Percentiles rank a stretch among this genome's conserved stretches.
phyloP scores from a whole-genome alignment of 2,113 vertebrate species.

The Halichoerus grypus region DNA sequence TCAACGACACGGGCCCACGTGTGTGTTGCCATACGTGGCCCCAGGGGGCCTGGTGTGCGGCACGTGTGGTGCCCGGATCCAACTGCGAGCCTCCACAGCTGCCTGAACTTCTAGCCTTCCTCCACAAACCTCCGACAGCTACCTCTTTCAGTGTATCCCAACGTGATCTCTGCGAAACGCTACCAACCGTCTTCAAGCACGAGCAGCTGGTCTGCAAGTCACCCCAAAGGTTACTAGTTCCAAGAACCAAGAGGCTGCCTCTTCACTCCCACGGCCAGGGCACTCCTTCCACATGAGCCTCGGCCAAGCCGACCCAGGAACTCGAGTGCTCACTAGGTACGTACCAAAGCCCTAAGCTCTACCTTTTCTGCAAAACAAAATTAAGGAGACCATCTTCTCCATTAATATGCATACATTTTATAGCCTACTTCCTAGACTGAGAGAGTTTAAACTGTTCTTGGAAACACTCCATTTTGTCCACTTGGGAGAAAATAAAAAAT shows the following conservation, averaged over 20 bases:
- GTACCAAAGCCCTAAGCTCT: neutral
- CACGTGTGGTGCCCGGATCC: rapidly evolving
- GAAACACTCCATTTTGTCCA: constrained; percentile 25
- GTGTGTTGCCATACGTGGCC: neutral
- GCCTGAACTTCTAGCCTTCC: neutral
- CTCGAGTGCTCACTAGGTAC: neutral
- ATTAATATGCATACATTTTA: neutral
- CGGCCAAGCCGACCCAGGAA: neutral
- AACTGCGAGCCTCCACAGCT: neutral
- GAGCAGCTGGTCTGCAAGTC: neutral
- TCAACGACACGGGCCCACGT: neutral
- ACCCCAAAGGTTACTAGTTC: neutral
- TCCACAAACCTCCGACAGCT: neutral
- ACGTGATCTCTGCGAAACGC: neutral
- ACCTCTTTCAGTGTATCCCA: neutral
- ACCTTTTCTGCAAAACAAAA: neutral
- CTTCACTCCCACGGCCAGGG: neutral
- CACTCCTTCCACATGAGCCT: neutral
- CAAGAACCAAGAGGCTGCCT: neutral
- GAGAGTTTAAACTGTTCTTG: neutral
- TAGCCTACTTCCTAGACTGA: neutral
- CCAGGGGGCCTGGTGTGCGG: no score
- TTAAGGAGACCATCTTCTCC: neutral
- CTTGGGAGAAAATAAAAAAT: neutral
- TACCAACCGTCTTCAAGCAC: neutral